Conservation (phyloP, 1,140 invertebrate genomes). For the Cyclina sinensis region DNA sequence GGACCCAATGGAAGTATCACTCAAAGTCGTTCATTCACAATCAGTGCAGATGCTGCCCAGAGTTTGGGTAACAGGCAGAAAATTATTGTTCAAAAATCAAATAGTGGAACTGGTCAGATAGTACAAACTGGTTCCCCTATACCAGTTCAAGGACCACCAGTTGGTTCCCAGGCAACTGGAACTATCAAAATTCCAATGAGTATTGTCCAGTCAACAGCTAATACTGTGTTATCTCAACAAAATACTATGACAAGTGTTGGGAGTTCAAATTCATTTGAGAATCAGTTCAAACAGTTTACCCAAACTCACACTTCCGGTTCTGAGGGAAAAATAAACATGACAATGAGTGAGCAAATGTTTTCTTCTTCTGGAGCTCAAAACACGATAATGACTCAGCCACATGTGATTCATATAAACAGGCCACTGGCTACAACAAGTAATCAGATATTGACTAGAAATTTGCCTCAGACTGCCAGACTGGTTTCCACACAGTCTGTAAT, state of each 20-base stretch:
- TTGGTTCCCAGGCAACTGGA: slow-evolving; percentile 1
- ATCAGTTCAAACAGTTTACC: slow-evolving; percentile 61
- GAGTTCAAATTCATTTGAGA: slow-evolving; percentile 18
- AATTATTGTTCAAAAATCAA: slow-evolving; percentile 54
- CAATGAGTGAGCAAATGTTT: slow-evolving; percentile 6
- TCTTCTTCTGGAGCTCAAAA: slow-evolving; percentile 7
- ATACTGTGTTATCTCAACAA: not conserved
- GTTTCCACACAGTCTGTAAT: slow-evolving; percentile 53
- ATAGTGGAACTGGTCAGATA: slow-evolving; percentile 43
- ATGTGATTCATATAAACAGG: slow-evolving; percentile 63
- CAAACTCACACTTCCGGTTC: not conserved
- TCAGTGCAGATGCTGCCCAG: slow-evolving; percentile 46
- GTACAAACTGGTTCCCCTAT: slow-evolving; percentile 10
- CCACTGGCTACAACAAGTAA: slow-evolving; percentile 13
- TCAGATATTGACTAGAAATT: slow-evolving; percentile 9
- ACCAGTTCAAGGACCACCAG: not conserved
- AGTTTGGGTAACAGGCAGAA: slow-evolving; percentile 53
- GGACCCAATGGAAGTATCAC: slow-evolving; percentile 67
- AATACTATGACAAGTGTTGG: slow-evolving; percentile 14
- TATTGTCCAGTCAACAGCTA: slow-evolving; percentile 28
- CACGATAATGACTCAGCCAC: slow-evolving; percentile 45
- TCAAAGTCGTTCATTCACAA: slow-evolving; percentile 65
- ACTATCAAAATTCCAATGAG: slow-evolving; percentile 39
- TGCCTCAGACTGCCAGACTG: slow-evolving; percentile 42
- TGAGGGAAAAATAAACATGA: slow-evolving; percentile 33